phyloP scores from a whole-genome alignment of 92 coral and sea anemone genomes.

The Metridium senile region DNA sequence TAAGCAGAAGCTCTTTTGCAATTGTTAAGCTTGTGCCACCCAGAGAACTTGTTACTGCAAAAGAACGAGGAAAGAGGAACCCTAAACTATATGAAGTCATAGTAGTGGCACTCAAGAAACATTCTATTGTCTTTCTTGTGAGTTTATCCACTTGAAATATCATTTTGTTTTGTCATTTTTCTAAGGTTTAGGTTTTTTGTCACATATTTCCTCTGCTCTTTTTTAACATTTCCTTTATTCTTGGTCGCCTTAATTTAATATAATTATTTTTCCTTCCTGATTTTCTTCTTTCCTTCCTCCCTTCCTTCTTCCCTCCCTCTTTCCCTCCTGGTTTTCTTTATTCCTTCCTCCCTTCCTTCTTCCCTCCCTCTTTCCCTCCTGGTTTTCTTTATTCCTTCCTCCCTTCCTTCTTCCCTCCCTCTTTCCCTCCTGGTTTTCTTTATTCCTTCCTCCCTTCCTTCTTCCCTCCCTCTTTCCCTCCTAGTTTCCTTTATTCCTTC shows the following conservation, averaged over 20 bases:
- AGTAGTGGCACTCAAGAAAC: constrained; percentile 64
- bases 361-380: not conserved
- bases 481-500: not conserved
- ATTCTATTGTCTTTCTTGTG: constrained; percentile 66
- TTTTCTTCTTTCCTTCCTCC: not conserved
- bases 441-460: not conserved
- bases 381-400: not conserved
- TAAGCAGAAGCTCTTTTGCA: constrained; percentile 76
- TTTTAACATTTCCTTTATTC: not conserved
- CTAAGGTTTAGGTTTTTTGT: not conserved
- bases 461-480: not conserved
- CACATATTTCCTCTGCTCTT: not conserved
- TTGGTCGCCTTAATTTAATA: too few species aligned
- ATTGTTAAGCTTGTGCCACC: constrained; percentile 59
- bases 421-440: not conserved
- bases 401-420: not conserved
- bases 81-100: constrained; percentile 74
- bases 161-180: not conserved
- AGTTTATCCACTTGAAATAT: not conserved
- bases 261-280: not conserved
- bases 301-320: not conserved
- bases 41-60: not conserved
- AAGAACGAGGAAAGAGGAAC: constrained; percentile 28
- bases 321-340: not conserved
- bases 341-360: constrained; percentile 12